phyloP scores from a whole-genome alignment of 1,140 invertebrate genomes.

The Druon quercuslanigerum region DNA sequence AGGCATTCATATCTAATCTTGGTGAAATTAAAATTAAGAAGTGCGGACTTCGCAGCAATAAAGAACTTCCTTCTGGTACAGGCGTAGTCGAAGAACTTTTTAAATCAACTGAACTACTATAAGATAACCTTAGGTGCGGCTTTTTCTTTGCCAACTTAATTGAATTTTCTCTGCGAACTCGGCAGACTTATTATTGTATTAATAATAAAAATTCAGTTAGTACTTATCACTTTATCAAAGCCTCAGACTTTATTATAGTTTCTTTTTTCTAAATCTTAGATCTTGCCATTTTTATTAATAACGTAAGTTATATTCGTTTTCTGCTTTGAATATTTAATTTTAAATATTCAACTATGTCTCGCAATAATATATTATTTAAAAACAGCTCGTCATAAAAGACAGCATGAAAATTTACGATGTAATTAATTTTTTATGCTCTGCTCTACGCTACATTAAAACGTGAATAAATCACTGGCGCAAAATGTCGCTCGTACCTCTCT shows the following conservation, averaged over 20 bases:
- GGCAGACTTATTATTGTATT: slow-evolving; percentile 15
- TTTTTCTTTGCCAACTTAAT: slow-evolving; percentile 22
- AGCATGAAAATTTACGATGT: too few relatives aligned
- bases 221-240: slow-evolving; percentile 13
- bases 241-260: not conserved
- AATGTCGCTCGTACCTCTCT: not conserved
- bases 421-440: too few relatives aligned
- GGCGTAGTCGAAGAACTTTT: not conserved
- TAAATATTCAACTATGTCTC: not conserved
- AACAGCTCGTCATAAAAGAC: not conserved
- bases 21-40: not conserved
- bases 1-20: too few relatives aligned
- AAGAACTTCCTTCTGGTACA: not conserved
- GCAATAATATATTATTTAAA: not conserved
- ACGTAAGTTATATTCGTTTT: not conserved
- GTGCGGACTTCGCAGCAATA: not conserved
- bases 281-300: slow-evolving; percentile 11
- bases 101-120: not conserved
- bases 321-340: not conserved
- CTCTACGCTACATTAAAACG: too few relatives aligned
- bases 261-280: not conserved
- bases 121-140: slow-evolving; percentile 16
- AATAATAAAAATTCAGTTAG: slow-evolving; percentile 14
- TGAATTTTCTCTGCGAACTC: slow-evolving; percentile 12
- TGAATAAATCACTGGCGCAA: too few relatives aligned